Percentiles rank a stretch among this genome's conserved stretches.
phyloP scores from a whole-genome alignment of 2,888 invertebrate species.

The Unio delphinus region DNA sequence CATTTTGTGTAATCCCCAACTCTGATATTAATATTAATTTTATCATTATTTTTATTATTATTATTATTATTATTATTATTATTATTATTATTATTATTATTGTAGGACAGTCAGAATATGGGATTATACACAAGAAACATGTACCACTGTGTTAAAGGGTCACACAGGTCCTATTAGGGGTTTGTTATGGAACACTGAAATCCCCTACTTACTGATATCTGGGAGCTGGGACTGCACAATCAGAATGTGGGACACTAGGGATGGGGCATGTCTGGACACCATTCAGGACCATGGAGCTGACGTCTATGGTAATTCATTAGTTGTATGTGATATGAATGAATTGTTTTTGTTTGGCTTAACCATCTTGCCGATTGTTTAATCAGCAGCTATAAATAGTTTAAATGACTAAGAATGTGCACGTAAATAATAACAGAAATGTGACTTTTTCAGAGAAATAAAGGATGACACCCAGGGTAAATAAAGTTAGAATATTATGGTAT shows the following conservation, averaged over 20 bases:
- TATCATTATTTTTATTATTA: too few relatives aligned
- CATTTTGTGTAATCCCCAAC: too few relatives aligned
- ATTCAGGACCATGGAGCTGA: constrained; percentile 72
- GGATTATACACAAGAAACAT: constrained; percentile 70
- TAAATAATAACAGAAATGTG: too few relatives aligned
- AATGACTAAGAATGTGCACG: too few relatives aligned
- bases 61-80: too few relatives aligned
- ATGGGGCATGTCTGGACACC: constrained; percentile 69
- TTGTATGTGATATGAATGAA: background rate
- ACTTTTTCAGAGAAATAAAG: too few relatives aligned
- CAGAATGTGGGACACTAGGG: constrained; percentile 71
- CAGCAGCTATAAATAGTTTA: background rate
- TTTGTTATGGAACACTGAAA: constrained; percentile 71
- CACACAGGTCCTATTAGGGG: constrained; percentile 71
- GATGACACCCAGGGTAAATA: too few relatives aligned
- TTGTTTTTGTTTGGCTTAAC: background rate
- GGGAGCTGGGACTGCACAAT: constrained; percentile 73
- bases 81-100: constrained; percentile 2
- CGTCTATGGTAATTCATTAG: constrained; percentile 70
- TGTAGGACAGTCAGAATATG: constrained; percentile 67
- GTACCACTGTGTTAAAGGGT: constrained; percentile 67
- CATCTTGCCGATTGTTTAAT: background rate
- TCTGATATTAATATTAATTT: too few relatives aligned
- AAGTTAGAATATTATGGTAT: too few relatives aligned
- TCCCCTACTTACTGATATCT: constrained; percentile 71